Conservation (phyloP, 2,797 vertebrate species). For the Dendrocincla tyrannina region DNA sequence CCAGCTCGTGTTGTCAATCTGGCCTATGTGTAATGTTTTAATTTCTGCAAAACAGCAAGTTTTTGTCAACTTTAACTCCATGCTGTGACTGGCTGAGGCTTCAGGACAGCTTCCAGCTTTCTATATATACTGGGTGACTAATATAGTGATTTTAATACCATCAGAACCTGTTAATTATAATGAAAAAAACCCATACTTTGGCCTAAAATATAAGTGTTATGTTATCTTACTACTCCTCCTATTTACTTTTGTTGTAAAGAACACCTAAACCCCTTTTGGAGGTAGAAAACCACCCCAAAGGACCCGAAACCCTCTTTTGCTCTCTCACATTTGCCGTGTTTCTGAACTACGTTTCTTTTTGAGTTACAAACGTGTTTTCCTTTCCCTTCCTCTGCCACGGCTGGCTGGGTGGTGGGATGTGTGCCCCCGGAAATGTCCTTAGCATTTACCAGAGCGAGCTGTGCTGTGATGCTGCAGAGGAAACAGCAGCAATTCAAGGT, state of each 20-base stretch:
- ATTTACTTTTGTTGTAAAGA: not conserved
- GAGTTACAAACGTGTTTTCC: not conserved
- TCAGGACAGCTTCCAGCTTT: not conserved
- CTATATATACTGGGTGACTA: not conserved
- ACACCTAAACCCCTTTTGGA: not conserved
- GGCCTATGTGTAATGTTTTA: not conserved
- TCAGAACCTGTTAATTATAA: not conserved
- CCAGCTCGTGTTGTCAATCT: slow-evolving; percentile 31
- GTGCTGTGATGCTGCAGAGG: not conserved
- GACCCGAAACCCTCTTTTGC: not conserved
- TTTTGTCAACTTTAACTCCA: not conserved
- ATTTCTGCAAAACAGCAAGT: slow-evolving; percentile 34
- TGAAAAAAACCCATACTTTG: not conserved
- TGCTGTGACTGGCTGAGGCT: not conserved
- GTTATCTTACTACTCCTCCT: not conserved
- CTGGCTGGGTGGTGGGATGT: not conserved
- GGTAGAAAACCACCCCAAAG: not conserved
- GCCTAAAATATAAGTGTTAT: not conserved
- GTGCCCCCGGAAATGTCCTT: not conserved
- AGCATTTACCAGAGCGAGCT: not conserved
- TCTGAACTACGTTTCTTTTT: not conserved
- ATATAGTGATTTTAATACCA: not conserved
- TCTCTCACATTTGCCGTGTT: not conserved
- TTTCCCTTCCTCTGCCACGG: not conserved
- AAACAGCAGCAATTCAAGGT: not conserved